Evolutionary conservation across 1,140 invertebrate species (phyloP), one percentile per base, ranked within the genome.

Genomic region (Cherax destructor): DNA sequence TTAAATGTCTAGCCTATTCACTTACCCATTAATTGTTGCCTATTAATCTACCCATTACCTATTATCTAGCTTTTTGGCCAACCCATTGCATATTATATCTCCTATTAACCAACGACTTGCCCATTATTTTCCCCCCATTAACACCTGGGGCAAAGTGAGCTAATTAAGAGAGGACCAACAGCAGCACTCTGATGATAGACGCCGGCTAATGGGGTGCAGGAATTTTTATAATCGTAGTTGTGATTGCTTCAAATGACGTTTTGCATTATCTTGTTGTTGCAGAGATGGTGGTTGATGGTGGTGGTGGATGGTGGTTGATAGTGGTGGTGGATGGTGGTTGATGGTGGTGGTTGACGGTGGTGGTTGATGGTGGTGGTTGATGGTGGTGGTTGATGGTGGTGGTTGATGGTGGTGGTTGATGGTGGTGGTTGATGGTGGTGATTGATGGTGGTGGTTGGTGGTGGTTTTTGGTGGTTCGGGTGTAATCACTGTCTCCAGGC

Each of bases 191-290:
- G 72, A 41, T 86, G 84, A 86, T 76, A 49, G 84, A 86, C 74
- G 84, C 84, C 49, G 24, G 47, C 56, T 86, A 86, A 86, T 86
- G 52, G 84, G 47, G 69, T 77, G n/a, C n/a, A 30, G 16, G 50
- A 41, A 76, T 86, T 86, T 41, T 86, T 86, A 86, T 86, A 50
- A 76, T 86, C 61, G 7, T 7, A n/a, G 61, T 21, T 86, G 52
- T 77, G 69, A 86, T 86, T 86, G 69, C 49, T 77, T 86, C 69
- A 52, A 76, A 77, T 76, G 47, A 86, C 69, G 41, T 76, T 41
- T 77, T 83, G 80, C 80, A 83, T 83, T 83, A 83, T 59, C 83
- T 85, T 85, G 83, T 85, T 49, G 83, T 65, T 86, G 84, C 49
- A 77, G 52, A 49, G 61, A 76, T 80, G 49, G 24, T 77, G 72